phyloP scores from a whole-genome alignment of 2,113 vertebrate species.

The Sardina pilchardus region DNA sequence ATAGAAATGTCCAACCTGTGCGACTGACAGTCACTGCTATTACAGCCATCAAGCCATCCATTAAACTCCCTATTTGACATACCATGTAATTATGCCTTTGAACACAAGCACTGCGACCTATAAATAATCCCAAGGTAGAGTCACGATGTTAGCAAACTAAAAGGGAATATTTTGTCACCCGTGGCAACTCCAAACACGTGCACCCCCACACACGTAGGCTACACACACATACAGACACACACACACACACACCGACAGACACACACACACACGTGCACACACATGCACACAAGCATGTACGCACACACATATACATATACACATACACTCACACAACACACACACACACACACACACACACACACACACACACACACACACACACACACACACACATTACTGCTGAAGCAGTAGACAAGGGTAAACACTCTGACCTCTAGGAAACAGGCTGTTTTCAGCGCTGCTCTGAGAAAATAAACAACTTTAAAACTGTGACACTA shows the following conservation, averaged over 20 bases:
- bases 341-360: neutral
- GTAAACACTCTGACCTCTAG: conserved; percentile 9
- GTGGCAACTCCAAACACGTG: conserved; percentile 36
- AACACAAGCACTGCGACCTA: neutral
- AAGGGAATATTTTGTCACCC: conserved; percentile 10
- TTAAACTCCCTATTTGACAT: conserved; percentile 31
- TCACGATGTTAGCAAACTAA: conserved; percentile 18
- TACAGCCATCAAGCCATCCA: conserved; percentile 30
- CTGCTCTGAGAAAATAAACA: neutral
- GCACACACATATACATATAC: neutral
- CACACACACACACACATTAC: conserved; percentile 2
- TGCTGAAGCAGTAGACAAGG: neutral
- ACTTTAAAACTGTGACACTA: neutral
- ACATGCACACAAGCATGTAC: neutral
- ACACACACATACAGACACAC: neutral
- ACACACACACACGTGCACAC: conserved; percentile 20
- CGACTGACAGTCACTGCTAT: neutral
- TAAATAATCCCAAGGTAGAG: conserved; percentile 37
- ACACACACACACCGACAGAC: neutral
- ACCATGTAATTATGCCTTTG: conserved; percentile 19
- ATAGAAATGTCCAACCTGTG: conserved; percentile 28
- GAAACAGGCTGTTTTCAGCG: neutral
- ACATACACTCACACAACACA: conserved; percentile 3
- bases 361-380: neutral
- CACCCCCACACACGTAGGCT: neutral